Evolutionary conservation across 1,140 invertebrate genomes (phyloP).

Genomic region (Lutraria rhynchaena): DNA sequence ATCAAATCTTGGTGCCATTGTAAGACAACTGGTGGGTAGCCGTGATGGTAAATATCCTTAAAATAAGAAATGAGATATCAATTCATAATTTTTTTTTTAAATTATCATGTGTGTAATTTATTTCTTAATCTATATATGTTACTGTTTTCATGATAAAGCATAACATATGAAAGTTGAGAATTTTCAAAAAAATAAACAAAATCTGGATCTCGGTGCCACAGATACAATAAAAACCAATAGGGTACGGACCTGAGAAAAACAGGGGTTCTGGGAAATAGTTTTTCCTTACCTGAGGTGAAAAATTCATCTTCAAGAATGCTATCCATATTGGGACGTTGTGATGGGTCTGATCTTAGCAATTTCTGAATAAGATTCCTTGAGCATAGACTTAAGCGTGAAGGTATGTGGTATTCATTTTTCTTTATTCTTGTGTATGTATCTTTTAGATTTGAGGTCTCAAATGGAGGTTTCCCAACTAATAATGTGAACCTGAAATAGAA

Average conservation of each 20-base stretch:
- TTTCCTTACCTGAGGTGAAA: conserved; percentile 84
- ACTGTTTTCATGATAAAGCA: background rate
- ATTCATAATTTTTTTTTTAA: no score
- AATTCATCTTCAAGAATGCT: conserved; percentile 90
- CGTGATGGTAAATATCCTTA: conserved; percentile 90
- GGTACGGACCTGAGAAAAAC: no score
- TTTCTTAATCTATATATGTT: no score
- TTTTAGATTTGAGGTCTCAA: conserved; percentile 93
- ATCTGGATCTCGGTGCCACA: no score
- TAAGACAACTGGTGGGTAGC: conserved; percentile 94
- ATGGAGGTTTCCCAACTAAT: conserved; percentile 96
- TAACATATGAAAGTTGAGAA: background rate
- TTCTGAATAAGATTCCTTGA: conserved; percentile 92
- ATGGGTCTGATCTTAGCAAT: conserved; percentile 92
- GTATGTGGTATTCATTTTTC: conserved; percentile 95
- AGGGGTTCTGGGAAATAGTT: no score
- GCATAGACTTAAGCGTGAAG: conserved; percentile 86
- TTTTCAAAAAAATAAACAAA: background rate
- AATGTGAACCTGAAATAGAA: conserved; percentile 88
- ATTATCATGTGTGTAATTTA: no score
- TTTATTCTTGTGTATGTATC: conserved; percentile 97
- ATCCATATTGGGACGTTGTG: conserved; percentile 89
- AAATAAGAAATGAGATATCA: conserved; percentile 26
- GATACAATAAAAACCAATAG: no score
- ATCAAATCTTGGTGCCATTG: conserved; percentile 92